Conservation (phyloP, 1,140 invertebrate species). For the Scaptomyza hsui region DNA sequence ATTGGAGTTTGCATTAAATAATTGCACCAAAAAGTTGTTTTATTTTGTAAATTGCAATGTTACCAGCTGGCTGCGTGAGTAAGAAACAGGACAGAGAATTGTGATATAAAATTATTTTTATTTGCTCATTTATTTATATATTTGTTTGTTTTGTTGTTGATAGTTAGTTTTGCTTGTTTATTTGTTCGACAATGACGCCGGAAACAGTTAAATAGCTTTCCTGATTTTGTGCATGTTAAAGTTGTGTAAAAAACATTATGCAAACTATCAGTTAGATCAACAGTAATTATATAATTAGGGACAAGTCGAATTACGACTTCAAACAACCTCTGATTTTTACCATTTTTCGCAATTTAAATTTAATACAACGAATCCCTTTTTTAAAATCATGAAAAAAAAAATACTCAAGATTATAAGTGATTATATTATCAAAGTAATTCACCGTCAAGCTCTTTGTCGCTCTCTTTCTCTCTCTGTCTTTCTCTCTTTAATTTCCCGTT, state of each 20-base stretch:
- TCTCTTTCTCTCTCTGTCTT: neutral
- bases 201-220: conserved; percentile 19
- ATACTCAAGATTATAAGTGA: neutral
- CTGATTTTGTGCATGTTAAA: neutral
- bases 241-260: neutral
- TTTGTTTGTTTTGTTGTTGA: conserved; percentile 20
- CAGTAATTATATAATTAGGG: too few species aligned
- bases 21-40: conserved; percentile 50
- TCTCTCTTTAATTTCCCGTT: neutral
- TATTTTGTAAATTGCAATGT: conserved; percentile 2
- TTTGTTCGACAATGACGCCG: conserved; percentile 22
- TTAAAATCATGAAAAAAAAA: neutral
- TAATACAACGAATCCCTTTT: too few species aligned
- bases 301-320: too few species aligned
- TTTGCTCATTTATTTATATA: conserved; percentile 24
- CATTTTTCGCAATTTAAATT: too few species aligned
- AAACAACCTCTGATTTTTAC: too few species aligned
- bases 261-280: too few species aligned
- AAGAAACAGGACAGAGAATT: conserved; percentile 7
- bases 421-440: conserved; percentile 6
- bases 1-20: conserved; percentile 75
- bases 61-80: neutral
- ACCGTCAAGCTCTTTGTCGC: neutral
- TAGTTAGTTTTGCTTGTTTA: conserved; percentile 21
- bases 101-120: conserved; percentile 8